A percentile compares a stretch with the other conserved stretches of the same genome.
Evolutionary conservation across 2,113 vertebrate species (phyloP).

Genomic region (Eupsittula cactorum): DNA sequence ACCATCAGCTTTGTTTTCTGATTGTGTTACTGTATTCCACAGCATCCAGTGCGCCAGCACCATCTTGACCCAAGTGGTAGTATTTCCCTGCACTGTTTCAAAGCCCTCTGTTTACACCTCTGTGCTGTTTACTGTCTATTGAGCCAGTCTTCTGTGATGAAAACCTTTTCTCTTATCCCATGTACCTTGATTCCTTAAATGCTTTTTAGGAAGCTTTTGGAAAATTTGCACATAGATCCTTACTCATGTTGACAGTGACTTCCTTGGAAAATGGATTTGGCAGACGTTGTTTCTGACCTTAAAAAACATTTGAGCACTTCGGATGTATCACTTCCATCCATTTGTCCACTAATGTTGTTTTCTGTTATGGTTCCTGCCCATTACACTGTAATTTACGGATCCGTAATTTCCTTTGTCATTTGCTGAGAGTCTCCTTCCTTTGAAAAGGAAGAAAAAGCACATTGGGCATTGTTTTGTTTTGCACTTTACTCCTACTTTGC

Average conservation of each 20-base stretch:
- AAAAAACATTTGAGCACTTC: background rate
- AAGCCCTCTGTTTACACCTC: background rate
- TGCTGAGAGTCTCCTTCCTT: background rate
- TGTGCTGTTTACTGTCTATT: background rate
- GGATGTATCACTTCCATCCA: background rate
- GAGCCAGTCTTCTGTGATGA: background rate
- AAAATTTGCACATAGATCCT: background rate
- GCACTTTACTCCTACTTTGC: background rate
- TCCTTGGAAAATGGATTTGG: background rate
- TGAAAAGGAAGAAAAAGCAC: background rate
- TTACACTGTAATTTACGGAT: background rate
- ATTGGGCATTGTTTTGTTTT: background rate
- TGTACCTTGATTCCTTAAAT: background rate
- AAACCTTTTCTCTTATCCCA: background rate
- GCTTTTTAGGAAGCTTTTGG: background rate
- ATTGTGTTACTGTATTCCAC: no score
- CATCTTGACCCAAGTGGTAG: fast-evolving
- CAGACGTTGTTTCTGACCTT: background rate
- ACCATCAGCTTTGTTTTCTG: background rate
- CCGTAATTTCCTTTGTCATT: background rate
- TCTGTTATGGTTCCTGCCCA: background rate
- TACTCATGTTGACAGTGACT: background rate
- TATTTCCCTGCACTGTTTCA: background rate
- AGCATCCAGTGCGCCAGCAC: background rate
- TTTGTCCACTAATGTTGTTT: background rate